Percentiles rank a stretch among this genome's conserved stretches.
phyloP scores from a whole-genome alignment of 2,797 vertebrate species.

The Eulemur mongoz region DNA sequence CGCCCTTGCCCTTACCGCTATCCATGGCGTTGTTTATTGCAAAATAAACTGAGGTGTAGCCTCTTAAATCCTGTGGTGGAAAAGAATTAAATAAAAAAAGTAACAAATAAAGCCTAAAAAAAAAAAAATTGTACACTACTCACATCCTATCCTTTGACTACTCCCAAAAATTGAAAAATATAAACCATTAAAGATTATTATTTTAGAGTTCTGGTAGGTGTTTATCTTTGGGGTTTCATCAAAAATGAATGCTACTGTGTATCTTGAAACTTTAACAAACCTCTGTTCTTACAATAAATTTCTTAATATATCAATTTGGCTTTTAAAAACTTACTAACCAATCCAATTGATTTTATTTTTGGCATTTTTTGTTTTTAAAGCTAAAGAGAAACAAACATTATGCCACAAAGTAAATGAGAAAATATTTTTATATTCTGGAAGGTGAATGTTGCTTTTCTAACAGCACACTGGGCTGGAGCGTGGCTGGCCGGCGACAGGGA shows the following conservation, averaged over 20 bases:
- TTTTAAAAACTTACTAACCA: slow-evolving; percentile 72
- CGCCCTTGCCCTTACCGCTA: background rate
- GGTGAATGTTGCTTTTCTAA: slow-evolving; percentile 42
- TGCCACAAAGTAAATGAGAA: slow-evolving; percentile 77
- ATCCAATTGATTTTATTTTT: slow-evolving; percentile 70
- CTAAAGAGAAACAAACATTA: slow-evolving; percentile 66
- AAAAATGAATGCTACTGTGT: background rate
- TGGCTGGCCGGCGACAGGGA: rapidly evolving
- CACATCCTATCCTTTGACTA: slow-evolving; percentile 11
- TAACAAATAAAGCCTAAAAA: slow-evolving; percentile 35
- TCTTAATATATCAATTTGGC: slow-evolving; percentile 69
- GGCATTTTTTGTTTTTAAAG: slow-evolving; percentile 73
- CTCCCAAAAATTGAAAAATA: slow-evolving; percentile 23
- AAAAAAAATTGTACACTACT: slow-evolving; percentile 52
- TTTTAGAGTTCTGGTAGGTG: background rate
- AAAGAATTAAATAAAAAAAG: background rate
- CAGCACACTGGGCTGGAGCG: background rate
- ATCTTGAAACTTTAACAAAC: slow-evolving; percentile 40
- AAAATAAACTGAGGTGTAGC: background rate
- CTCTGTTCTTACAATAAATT: slow-evolving; percentile 42
- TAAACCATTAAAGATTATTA: background rate
- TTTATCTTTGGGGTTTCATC: background rate
- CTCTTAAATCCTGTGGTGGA: background rate
- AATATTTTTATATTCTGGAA: slow-evolving; percentile 63
- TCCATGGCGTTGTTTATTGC: background rate